Conservation (phyloP, 2,113 vertebrate genomes). For the Hippocampus zosterae region DNA sequence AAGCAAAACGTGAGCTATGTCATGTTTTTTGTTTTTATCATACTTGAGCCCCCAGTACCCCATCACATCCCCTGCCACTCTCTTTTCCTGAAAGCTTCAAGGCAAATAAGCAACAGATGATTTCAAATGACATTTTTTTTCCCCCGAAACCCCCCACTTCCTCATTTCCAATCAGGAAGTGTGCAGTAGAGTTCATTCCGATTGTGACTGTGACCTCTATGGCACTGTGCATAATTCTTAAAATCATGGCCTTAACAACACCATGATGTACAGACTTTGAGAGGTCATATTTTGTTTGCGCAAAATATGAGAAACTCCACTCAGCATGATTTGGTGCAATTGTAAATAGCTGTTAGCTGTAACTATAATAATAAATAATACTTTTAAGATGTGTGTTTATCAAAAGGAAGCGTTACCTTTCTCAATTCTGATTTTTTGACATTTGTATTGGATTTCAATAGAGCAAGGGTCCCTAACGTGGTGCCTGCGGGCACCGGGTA, state of each 20-base stretch:
- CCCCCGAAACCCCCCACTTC: background rate
- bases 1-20: too few species aligned
- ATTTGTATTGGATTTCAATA: background rate
- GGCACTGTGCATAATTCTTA: background rate
- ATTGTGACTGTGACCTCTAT: background rate
- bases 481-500: too few species aligned
- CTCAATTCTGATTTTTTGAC: background rate
- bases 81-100: background rate
- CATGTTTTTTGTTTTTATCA: too few species aligned
- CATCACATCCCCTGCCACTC: too few species aligned
- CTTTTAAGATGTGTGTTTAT: too few species aligned
- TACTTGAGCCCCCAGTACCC: too few species aligned
- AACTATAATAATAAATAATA: background rate
- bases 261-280: background rate
- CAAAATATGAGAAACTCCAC: background rate
- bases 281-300: background rate
- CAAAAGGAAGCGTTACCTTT: background rate
- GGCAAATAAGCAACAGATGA: background rate
- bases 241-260: background rate
- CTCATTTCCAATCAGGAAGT: slow-evolving; percentile 2
- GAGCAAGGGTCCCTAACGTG: background rate
- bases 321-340: background rate
- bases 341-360: too few species aligned
- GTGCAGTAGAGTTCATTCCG: background rate
- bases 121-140: background rate